Percentiles rank a stretch among this genome's conserved stretches.
These are phyloP conservation scores for Diachasmimorpha longicaudata DNA, from an alignment of 1,140 invertebrate species.

Conservation along the genomic window DNA sequence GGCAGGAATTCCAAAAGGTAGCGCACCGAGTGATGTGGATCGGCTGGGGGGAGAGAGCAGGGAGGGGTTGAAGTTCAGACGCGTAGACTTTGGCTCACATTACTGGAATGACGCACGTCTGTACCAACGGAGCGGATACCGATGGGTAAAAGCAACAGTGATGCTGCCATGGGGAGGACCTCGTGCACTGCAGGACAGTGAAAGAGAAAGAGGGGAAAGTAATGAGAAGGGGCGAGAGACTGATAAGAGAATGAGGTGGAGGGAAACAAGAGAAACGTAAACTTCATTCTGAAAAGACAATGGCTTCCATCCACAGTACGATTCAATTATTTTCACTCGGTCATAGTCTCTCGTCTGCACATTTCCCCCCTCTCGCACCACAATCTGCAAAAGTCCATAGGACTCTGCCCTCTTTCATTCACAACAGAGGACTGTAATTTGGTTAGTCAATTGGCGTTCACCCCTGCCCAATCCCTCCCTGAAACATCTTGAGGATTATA, in stretches of 20 bases:
- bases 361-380: background rate
- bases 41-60: conserved; percentile 1
- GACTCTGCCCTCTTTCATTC: background rate
- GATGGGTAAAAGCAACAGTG: conserved; percentile 5
- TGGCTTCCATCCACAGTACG: conserved; percentile 42
- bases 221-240: conserved; percentile 15
- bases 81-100: conserved; percentile 24
- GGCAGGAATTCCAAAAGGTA: conserved; percentile 26
- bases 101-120: conserved; percentile 8
- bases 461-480: too few species aligned
- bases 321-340: conserved; percentile 59
- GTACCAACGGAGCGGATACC: background rate
- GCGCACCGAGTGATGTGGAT: too few species aligned
- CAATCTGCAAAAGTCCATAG: conserved; percentile 18
- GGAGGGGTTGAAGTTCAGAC: conserved; percentile 27
- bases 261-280: conserved; percentile 46
- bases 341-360: conserved; percentile 34
- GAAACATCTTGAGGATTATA: background rate
- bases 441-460: conserved; percentile 16
- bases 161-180: background rate
- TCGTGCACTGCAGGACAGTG: background rate
- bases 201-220: background rate
- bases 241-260: conserved; percentile 6
- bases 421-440: conserved; percentile 25
- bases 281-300: conserved; percentile 55